phyloP scores from a whole-genome alignment of 2,888 invertebrate genomes.

The Chouioia cunea region DNA sequence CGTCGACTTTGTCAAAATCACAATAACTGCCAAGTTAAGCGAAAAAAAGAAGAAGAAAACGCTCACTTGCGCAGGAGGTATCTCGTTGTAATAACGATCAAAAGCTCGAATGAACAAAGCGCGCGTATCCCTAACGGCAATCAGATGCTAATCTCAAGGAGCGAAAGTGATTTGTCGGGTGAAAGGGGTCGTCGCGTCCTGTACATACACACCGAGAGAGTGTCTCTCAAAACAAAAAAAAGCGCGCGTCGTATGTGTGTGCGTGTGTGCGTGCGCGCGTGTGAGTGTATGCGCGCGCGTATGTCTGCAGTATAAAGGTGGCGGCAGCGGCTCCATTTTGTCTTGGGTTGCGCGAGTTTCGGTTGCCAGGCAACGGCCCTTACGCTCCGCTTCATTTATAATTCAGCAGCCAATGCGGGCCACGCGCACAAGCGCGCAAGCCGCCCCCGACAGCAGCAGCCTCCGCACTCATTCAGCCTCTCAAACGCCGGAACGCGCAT shows the following conservation, averaged over 20 bases:
- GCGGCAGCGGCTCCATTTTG: constrained; percentile 65
- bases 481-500: constrained; percentile 56
- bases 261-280: too few relatives aligned
- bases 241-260: too few relatives aligned
- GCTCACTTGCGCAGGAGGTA: too few relatives aligned
- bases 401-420: constrained; percentile 69
- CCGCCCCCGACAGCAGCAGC: constrained; percentile 19
- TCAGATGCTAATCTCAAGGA: constrained; percentile 34
- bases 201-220: too few relatives aligned
- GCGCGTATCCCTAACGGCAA: constrained; percentile 4
- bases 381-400: constrained; percentile 69
- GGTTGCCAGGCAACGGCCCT: constrained; percentile 69
- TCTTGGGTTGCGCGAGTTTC: constrained; percentile 61
- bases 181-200: constrained; percentile 11
- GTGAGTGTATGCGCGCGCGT: too few relatives aligned
- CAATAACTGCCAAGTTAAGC: too few relatives aligned
- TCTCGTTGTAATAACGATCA: too few relatives aligned
- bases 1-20: too few relatives aligned
- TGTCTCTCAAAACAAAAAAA: background rate
- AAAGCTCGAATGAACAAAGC: background rate
- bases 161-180: constrained; percentile 32
- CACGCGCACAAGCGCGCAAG: constrained; percentile 55
- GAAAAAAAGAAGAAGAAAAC: too few relatives aligned
- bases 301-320: too few relatives aligned
- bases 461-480: constrained; percentile 33